These are phyloP conservation scores for Chorisops tibialis DNA, from an alignment of 2,888 invertebrate species.

Conservation along the genomic window DNA sequence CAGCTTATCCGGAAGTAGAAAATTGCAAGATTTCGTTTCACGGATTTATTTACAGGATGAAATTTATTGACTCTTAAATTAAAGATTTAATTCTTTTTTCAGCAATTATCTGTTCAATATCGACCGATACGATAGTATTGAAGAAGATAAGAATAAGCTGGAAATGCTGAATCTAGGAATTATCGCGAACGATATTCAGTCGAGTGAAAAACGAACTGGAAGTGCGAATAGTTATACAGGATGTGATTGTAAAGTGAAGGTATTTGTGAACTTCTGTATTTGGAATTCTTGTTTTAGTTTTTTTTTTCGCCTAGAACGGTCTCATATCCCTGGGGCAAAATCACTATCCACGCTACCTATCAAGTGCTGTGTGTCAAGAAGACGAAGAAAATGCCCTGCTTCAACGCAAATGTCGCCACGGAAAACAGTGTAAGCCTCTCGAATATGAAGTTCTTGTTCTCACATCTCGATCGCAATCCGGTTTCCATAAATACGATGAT, in stretches of 20 bases:
- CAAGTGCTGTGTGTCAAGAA: conserved; percentile 47
- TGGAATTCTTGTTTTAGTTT: too few species aligned
- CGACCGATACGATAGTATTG: not conserved
- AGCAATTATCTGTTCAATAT: too few species aligned
- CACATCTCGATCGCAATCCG: conserved; percentile 38
- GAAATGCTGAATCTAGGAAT: not conserved
- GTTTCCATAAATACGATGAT: conserved; percentile 39
- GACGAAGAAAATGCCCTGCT: conserved; percentile 38
- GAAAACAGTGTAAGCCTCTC: conserved; percentile 46
- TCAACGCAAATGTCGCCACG: conserved; percentile 42
- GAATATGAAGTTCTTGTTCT: conserved; percentile 50
- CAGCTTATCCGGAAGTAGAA: too few species aligned
- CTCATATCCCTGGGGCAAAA: conserved; percentile 46
- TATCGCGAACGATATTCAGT: conserved; percentile 25
- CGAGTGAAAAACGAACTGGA: conserved; percentile 38
- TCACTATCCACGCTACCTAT: conserved; percentile 47
- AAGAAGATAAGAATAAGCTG: not conserved
- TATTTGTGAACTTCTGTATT: too few species aligned
- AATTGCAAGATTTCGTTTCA: too few species aligned
- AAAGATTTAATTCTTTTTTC: too few species aligned
- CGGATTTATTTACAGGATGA: too few species aligned
- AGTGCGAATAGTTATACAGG: conserved; percentile 37
- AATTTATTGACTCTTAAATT: too few species aligned
- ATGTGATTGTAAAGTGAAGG: conserved; percentile 50
- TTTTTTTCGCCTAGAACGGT: conserved; percentile 45